Evolutionary conservation across 1,140 invertebrate genomes (phyloP).

Genomic region (Mylabris phalerata): DNA sequence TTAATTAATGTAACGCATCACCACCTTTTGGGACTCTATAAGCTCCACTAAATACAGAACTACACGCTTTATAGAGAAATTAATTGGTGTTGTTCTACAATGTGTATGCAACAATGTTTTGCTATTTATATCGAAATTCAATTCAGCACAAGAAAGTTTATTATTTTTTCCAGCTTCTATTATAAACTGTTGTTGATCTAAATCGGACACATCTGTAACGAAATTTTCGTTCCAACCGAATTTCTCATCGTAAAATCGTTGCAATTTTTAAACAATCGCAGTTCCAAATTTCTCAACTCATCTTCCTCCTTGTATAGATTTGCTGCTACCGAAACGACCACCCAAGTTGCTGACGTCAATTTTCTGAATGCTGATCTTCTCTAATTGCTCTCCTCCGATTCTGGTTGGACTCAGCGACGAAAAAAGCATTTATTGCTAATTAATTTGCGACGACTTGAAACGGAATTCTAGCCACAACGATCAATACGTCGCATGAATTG

Average conservation of each 20-base stretch:
- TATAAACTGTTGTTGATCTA: no score
- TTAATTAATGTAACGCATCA: conserved; percentile 18
- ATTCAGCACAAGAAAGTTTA: no score
- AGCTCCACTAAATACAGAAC: conserved; percentile 13
- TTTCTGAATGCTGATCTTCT: conserved; percentile 19
- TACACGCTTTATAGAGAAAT: conserved; percentile 10
- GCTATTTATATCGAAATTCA: no score
- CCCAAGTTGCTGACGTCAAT: conserved; percentile 25
- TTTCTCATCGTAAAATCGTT: no score
- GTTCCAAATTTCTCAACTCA: no score
- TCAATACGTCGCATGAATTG: no score
- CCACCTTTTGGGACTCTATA: conserved; percentile 13
- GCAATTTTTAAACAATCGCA: no score
- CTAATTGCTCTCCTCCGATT: conserved; percentile 19
- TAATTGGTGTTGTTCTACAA: conserved; percentile 9
- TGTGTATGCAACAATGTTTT: background rate
- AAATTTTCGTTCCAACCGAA: no score
- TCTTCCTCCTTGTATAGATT: no score
- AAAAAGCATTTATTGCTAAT: conserved; percentile 27
- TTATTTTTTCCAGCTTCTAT: no score
- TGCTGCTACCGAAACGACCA: conserved; percentile 12
- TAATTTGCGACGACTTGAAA: conserved; percentile 7
- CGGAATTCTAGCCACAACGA: no score
- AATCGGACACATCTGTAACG: no score
- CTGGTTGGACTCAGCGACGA: conserved; percentile 9